Conservation (phyloP, 2,797 vertebrate genomes). For the Sebastes diaconus region DNA sequence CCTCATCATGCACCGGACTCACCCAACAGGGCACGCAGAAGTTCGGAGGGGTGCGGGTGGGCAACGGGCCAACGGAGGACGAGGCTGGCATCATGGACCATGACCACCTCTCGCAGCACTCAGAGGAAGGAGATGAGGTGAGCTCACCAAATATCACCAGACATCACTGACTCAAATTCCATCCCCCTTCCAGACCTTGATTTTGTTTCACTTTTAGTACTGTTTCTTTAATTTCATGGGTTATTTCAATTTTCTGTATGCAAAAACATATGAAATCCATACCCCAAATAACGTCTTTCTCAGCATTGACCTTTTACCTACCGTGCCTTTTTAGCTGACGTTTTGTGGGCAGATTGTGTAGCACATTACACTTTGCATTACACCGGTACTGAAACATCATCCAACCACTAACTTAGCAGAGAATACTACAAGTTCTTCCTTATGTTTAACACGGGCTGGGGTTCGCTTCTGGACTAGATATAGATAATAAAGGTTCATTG, state of each 20-base stretch:
- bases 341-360: background rate
- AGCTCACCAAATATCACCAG: constrained; percentile 45
- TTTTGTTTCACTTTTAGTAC: background rate
- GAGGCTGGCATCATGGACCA: constrained; percentile 99
- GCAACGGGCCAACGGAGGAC: constrained; percentile 98
- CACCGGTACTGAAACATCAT: background rate
- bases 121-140: constrained; percentile 97
- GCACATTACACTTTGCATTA: too few relatives aligned
- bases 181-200: background rate
- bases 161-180: too few relatives aligned
- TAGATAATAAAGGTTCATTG: too few relatives aligned
- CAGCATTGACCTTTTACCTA: background rate
- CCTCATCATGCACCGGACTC: constrained; percentile 89
- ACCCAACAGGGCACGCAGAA: constrained; percentile 97
- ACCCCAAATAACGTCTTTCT: background rate
- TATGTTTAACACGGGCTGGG: too few relatives aligned
- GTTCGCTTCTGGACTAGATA: too few relatives aligned
- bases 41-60: constrained; percentile 98
- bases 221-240: background rate
- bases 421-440: background rate
- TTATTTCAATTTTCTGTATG: background rate
- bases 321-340: background rate
- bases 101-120: constrained; percentile 98
- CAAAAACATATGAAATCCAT: background rate
- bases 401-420: too few relatives aligned